A percentile compares a stretch with the other conserved stretches of the same genome.
Evolutionary conservation across 1,140 invertebrate genomes (phyloP).

Genomic region (Bathynomus jamesi): DNA sequence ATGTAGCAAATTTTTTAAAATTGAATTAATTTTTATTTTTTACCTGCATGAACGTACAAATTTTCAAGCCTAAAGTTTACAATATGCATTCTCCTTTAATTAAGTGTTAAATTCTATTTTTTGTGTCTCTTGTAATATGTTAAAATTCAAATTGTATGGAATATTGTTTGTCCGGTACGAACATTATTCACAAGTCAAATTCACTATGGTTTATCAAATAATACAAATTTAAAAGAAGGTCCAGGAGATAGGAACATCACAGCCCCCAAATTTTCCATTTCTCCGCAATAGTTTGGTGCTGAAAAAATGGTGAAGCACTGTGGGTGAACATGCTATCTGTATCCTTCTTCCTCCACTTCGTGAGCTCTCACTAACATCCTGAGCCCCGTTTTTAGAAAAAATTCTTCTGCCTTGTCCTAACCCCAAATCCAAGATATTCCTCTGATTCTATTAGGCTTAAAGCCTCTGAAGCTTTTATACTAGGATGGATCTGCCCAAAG

Average conservation of each 20-base stretch:
- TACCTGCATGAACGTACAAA: no score
- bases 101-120: no score
- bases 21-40: no score
- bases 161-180: no score
- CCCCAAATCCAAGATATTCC: slow-evolving; percentile 2
- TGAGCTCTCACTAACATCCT: slow-evolving; percentile 8
- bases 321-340: not conserved
- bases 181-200: no score
- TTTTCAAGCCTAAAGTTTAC: no score
- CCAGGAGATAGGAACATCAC: not conserved
- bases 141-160: no score
- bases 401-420: not conserved
- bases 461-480: not conserved
- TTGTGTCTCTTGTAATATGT: no score
- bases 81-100: no score
- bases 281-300: slow-evolving; percentile 1
- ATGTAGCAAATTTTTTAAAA: not conserved
- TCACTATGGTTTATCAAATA: slow-evolving; percentile 6
- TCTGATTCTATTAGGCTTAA: not conserved
- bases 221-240: not conserved
- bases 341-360: slow-evolving; percentile 6
- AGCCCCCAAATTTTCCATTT: slow-evolving; percentile 8
- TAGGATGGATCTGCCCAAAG: slow-evolving; percentile 9
- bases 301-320: slow-evolving; percentile 8
- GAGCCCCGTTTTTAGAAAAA: slow-evolving; percentile 2